A percentile compares a stretch with the other conserved stretches of the same genome.
Evolutionary conservation across 2,797 vertebrate genomes (phyloP).

Genomic region (Intellagama lesueurii): DNA sequence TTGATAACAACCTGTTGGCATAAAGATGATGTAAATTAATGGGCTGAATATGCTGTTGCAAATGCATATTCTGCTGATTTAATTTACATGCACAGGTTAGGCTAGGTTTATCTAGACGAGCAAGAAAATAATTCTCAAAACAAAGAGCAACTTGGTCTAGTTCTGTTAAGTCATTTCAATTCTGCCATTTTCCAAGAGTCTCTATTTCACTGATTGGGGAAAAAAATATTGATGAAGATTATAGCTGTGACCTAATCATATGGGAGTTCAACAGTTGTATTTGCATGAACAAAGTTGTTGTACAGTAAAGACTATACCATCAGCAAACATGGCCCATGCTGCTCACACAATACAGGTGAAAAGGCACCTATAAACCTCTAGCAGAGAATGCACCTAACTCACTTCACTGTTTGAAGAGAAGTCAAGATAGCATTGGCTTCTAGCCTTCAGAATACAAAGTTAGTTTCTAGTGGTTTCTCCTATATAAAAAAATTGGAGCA

Average conservation of each 20-base stretch:
- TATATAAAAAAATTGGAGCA: not conserved
- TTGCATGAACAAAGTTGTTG: not conserved
- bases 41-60: not conserved
- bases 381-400: not conserved
- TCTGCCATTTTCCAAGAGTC: not conserved
- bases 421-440: not conserved
- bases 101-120: not conserved
- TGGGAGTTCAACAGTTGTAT: not conserved
- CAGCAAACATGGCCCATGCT: no score
- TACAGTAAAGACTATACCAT: not conserved
- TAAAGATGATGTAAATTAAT: not conserved
- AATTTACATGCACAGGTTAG: not conserved
- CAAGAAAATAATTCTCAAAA: not conserved
- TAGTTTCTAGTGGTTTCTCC: not conserved
- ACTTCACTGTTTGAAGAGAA: no score
- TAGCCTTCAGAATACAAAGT: not conserved
- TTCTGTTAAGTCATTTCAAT: not conserved
- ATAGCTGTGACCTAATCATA: not conserved
- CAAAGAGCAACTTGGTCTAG: not conserved
- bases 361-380: not conserved
- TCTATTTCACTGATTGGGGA: not conserved
- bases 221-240: not conserved
- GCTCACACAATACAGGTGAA: not conserved
- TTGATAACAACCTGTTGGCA: not conserved
- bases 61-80: not conserved